Percentiles rank a stretch among this genome's conserved stretches.
phyloP scores from a whole-genome alignment of 2,113 vertebrate species.

The Poeciliopsis prolifica region DNA sequence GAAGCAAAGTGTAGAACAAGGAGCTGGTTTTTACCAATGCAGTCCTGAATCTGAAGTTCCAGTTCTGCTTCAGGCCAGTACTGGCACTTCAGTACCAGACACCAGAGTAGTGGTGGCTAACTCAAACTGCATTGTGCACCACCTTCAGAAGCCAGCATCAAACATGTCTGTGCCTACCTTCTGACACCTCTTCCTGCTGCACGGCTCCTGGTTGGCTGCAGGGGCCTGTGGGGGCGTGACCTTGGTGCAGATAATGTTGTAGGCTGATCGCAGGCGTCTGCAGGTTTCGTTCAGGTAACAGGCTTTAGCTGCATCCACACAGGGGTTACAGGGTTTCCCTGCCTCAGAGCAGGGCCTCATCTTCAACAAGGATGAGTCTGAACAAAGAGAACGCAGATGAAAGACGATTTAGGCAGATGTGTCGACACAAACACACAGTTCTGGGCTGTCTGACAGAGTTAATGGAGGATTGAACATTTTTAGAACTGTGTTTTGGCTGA shows the following conservation, averaged over 20 bases:
- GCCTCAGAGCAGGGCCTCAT: constrained; percentile 90
- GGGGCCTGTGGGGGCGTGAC: constrained; percentile 70
- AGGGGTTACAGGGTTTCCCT: constrained; percentile 91
- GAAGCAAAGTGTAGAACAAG: too few species aligned
- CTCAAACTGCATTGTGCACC: too few species aligned
- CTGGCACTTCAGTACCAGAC: too few species aligned
- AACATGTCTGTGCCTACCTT: constrained; percentile 68
- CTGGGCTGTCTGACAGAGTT: background rate
- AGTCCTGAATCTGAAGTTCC: too few species aligned
- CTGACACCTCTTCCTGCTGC: constrained; percentile 91
- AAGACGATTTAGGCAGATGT: background rate
- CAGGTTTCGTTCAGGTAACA: constrained; percentile 96
- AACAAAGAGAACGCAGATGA: background rate
- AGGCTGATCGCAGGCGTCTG: constrained; percentile 88
- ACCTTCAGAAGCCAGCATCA: too few species aligned
- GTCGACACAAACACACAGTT: background rate
- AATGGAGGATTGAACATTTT: background rate
- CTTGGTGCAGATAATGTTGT: constrained; percentile 90
- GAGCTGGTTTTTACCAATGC: too few species aligned
- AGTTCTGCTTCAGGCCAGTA: too few species aligned
- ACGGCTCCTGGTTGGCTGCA: constrained; percentile 79
- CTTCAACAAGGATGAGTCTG: constrained; percentile 81
- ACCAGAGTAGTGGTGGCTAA: too few species aligned
- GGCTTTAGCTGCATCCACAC: constrained; percentile 92
- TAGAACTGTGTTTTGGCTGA: background rate